Evolutionary conservation across 2,888 invertebrate genomes (phyloP).

Genomic region (Apodemia mormo): DNA sequence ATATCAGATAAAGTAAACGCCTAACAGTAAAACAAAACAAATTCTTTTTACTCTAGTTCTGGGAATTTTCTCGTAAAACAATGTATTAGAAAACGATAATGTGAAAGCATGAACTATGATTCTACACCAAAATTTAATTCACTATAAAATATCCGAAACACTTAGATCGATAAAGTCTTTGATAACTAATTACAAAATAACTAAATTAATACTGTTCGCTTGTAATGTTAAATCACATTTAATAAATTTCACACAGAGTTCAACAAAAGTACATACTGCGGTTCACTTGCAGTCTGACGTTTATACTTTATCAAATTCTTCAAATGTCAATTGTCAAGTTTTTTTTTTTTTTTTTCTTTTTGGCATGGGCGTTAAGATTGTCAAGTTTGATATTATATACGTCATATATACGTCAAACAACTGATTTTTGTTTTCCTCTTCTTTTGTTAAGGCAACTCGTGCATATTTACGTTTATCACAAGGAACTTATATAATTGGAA

Average conservation of each 20-base stretch:
- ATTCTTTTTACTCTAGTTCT: conserved; percentile 29
- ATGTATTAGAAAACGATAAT: conserved; percentile 36
- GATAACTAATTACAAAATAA: neutral
- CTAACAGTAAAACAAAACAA: conserved; percentile 18
- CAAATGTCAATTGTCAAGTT: neutral
- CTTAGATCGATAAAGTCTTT: neutral
- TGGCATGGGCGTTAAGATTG: too few relatives aligned
- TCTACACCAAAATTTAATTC: neutral
- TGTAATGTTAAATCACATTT: conserved; percentile 19
- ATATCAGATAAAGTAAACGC: neutral
- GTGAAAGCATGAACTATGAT: conserved; percentile 36
- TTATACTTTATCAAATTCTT: conserved; percentile 6
- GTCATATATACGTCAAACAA: too few relatives aligned
- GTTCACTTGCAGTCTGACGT: conserved; percentile 19
- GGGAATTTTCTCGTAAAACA: conserved; percentile 33
- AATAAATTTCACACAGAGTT: conserved; percentile 21
- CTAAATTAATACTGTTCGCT: conserved; percentile 13
- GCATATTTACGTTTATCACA: too few relatives aligned
- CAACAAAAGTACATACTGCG: conserved; percentile 8
- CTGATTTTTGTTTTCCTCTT: too few relatives aligned
- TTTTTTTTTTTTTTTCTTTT: too few relatives aligned
- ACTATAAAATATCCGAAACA: conserved; percentile 5
- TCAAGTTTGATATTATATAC: too few relatives aligned
- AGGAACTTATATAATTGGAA: too few relatives aligned
- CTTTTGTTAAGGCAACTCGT: too few relatives aligned